Base-by-base conservation (phyloP, 2,113 vertebrate genomes). In the Oryzias melastigma region DNA sequence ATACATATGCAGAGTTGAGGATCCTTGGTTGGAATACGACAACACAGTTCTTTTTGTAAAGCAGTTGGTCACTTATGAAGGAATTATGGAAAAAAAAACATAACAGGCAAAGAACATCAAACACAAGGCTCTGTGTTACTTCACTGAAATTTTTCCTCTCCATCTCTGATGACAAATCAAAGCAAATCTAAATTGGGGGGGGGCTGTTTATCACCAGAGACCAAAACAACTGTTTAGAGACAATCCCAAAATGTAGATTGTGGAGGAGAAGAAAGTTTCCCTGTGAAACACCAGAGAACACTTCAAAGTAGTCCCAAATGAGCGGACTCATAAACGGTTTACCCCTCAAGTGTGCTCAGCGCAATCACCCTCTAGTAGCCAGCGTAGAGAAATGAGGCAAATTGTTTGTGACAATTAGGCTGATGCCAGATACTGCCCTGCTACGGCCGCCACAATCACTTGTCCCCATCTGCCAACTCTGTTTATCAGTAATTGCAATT, bases 401-500 rank as follows among this genome's bases (percentile, higher is more conserved):
- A 87, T 88, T 90, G 87, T 90, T 92, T 91, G 86, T 68, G 74
- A 89, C 91, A 92, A 92, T 93, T 93, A 92, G 79, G 71, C 82
- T 16, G 91, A 92, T 92, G 90, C 91, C 91, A 92, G 92, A 93
- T 93, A 92, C 65, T 84, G 78, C 51, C 22, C 63, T 45, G 62
- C 83, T 43, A 52, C 48, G 73, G 75, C 76, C 73, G 50, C 25
- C 35, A 12, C 81, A 90, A 92, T 93, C 90, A 46, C 65, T 68
- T 70, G 73, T 87, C 75, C 80, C 87, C 90, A 92, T 92, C 91
- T 64, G 81, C 81, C 81, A 73, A 58, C 63, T 74, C 81, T 86
- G 86, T 88, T 92, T 93, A 93, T 92, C 87, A 79, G 85, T 85
- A 87, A 89, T 90, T 89, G 85, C 70, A 87, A 91, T 91, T 92